Evolutionary conservation across 2,113 vertebrate genomes (phyloP), one percentile per base, ranked within the genome.

Genomic region (Takifugu bimaculatus): DNA sequence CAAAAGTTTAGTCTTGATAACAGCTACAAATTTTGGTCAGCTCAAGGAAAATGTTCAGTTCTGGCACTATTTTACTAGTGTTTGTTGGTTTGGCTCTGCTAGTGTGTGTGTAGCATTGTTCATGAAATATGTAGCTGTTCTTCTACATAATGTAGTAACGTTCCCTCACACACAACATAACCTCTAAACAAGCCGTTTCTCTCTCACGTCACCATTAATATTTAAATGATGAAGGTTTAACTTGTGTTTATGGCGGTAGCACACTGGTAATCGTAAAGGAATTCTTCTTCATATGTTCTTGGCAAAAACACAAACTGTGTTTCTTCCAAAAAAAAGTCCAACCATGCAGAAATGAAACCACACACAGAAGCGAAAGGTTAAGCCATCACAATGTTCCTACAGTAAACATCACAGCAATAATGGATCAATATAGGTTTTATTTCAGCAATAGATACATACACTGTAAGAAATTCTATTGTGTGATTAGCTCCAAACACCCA

Each of bases 401-500:
- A 63, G 42, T 52, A 56, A 60, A 27, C 60, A 35, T 32, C 47
- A 28, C 2, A 28, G 62, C 20, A 4, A 65, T 6, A 50, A 39
- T 91, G 93, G 92, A 91, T 94, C 94, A 94, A 85, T 93, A 94
- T 93, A 93, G 82, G 91, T 88, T 95, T 95, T 95, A 94, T 98
- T 98, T 90, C 93, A 93, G 92, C 92, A 96, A 98, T 95, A 92
- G 92, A 94, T 94, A 95, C 92, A 94, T 92, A 93, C 93, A 95
- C 91, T 84, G 91, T 95, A 94, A 95, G 95, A 94, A 95, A 94
- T 82, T 87, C 84, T 90, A 90, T 86, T 91, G 78, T 81, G 80
- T 84, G 74, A 79, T 82, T 76, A 84, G 70, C 80, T 83, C 83
- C 57, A 62, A 82, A 83, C 69, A 83, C 74, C 12, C 72, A 66